Conservation (phyloP, 2,888 invertebrate genomes). For the Limenitis camilla region DNA sequence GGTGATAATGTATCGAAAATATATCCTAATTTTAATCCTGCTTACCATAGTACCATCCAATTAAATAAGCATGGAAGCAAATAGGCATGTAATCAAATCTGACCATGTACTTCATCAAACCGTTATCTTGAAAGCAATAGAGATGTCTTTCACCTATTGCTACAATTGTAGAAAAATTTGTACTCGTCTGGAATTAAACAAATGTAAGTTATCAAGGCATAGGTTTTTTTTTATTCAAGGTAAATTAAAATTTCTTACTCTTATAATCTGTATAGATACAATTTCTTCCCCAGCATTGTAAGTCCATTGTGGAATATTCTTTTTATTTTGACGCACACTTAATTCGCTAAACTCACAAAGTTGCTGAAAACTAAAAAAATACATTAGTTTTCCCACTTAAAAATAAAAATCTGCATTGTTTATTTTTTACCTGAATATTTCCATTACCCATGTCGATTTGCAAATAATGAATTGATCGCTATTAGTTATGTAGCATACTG, state of each 20-base stretch:
- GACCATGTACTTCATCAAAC: conserved; percentile 86
- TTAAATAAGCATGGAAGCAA: conserved; percentile 82
- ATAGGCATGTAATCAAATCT: conserved; percentile 88
- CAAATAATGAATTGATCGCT: conserved; percentile 90
- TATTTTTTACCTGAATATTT: conserved; percentile 83
- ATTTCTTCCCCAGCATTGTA: conserved; percentile 88
- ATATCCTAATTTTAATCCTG: neutral
- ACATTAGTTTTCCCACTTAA: neutral
- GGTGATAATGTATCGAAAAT: no score
- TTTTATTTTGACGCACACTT: conserved; percentile 73
- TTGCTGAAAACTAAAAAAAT: conserved; percentile 79
- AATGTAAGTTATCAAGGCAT: neutral
- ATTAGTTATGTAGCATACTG: conserved; percentile 84
- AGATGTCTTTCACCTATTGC: conserved; percentile 90
- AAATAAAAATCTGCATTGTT: neutral
- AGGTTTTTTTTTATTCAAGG: neutral
- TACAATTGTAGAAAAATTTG: conserved; percentile 78
- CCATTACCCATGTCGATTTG: conserved; percentile 86
- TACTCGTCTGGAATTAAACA: conserved; percentile 69
- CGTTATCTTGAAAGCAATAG: conserved; percentile 85
- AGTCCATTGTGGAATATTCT: conserved; percentile 83
- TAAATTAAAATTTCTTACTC: conserved; percentile 40
- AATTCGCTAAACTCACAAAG: conserved; percentile 82
- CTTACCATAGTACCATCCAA: conserved; percentile 71
- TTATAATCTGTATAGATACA: conserved; percentile 76